A percentile compares a stretch with the other conserved stretches of the same genome.
phyloP scores from a whole-genome alignment of 2,888 invertebrate genomes.

The Cephus pygmeus region DNA sequence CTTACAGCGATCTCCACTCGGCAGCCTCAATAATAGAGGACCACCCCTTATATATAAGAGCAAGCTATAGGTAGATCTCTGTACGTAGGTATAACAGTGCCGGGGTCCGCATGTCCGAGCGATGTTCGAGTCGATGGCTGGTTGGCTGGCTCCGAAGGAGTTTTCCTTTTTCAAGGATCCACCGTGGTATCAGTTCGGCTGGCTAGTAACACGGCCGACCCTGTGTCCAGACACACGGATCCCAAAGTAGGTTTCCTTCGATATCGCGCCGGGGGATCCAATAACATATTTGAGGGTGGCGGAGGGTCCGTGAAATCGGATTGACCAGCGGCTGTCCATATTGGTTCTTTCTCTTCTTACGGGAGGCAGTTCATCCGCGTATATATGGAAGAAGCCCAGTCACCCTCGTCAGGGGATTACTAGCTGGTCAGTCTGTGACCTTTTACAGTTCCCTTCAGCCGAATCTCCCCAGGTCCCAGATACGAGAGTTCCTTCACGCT shows the following conservation, averaged over 20 bases:
- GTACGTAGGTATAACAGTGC: constrained; percentile 19
- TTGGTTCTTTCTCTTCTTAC: constrained; percentile 37
- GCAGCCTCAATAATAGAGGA: constrained; percentile 57
- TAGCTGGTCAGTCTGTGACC: constrained; percentile 18
- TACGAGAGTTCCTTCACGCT: not conserved
- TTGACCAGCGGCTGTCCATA: constrained; percentile 59
- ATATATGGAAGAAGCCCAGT: not conserved
- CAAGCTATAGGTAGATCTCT: constrained; percentile 21
- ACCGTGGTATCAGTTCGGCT: constrained; percentile 8
- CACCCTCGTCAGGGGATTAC: constrained; percentile 22
- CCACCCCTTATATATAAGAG: constrained; percentile 25
- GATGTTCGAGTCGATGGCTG: constrained; percentile 29
- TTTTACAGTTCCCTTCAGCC: constrained; percentile 7
- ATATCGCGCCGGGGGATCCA: constrained; percentile 52
- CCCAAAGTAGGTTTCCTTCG: constrained; percentile 14
- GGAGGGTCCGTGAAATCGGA: constrained; percentile 59
- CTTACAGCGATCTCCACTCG: constrained; percentile 58
- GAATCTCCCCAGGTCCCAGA: not conserved
- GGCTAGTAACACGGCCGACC: constrained; percentile 9
- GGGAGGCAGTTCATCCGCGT: not conserved
- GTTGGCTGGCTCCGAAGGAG: not conserved
- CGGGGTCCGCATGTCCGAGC: constrained; percentile 29
- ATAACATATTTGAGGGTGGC: constrained; percentile 59
- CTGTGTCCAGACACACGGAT: constrained; percentile 16
- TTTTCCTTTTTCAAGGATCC: not conserved